Evolutionary conservation across 2,888 invertebrate genomes (phyloP), one percentile per base, ranked within the genome.

Genomic region (Scaptomyza cyrtandrae): DNA sequence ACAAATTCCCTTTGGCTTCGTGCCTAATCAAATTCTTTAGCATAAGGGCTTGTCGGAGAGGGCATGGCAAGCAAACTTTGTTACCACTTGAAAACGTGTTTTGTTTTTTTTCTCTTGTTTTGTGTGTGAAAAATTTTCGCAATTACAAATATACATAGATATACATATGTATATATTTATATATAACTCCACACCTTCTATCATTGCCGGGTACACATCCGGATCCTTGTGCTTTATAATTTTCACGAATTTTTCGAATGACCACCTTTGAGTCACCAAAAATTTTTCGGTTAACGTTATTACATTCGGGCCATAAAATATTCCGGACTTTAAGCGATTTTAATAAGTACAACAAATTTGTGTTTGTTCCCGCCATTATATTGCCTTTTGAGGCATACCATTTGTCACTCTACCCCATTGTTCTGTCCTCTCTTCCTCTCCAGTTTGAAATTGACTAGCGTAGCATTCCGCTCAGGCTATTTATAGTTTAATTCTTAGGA

Each of bases 311-410:
- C 63, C 65, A 58, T 70, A 54, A 52, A 66, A 78, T 72, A 71
- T 71, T 76, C 59, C 53, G 66, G n/a, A 62, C 70, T 72, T 76
- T 80, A 85, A 81, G 73, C 81, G 82, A 81, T 84, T 87, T 89
- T 87, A 85, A 85, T 85, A 89, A 89, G 75, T 87, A 57, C 70
- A 70, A 57, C 74, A 71, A 78, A 84, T 86, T 80, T 61, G 41
- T 61, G 65, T 66, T 50, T 44, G 61, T 24, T 24, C n/a, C 2
- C 7, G 10, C 46, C 13, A 14, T 14, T 6, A 29, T 48, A 6
- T 14, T 48, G 45, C 13, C 54, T 29, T 29, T 31, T 48, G 52
- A 16, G 27, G 9, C 49, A 29, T 9, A 4, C 6, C 10, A 35
- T 27, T 24, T 35, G 0, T 24, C 33, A 3, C 37, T 31, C 24